Percentiles rank a stretch among this genome's conserved stretches.
These are phyloP conservation scores for Chydorus sphaericus DNA, from an alignment of 2,888 invertebrate species.

Conservation along the genomic window DNA sequence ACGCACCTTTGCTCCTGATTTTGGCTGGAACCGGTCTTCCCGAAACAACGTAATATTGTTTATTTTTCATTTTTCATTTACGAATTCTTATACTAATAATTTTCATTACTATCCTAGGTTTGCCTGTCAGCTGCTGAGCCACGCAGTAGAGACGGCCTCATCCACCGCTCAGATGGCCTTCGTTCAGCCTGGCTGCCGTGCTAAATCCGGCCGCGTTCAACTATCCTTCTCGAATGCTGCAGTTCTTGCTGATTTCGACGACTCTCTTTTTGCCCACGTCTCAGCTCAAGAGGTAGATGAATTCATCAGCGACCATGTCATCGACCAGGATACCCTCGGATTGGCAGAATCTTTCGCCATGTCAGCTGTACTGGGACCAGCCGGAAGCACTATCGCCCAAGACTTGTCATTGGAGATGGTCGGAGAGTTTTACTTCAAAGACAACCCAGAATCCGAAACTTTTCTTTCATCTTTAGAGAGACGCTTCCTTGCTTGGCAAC, in stretches of 20 bases:
- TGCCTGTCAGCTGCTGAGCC: background rate
- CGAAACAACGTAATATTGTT: no score
- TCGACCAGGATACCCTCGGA: background rate
- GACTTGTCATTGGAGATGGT: background rate
- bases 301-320: slow-evolving; percentile 2
- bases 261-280: background rate
- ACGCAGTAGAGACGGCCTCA: background rate
- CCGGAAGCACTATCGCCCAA: slow-evolving; percentile 4
- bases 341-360: background rate
- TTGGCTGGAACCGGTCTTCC: background rate
- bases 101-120: no score
- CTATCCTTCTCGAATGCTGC: background rate
- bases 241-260: slow-evolving; percentile 4
- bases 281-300: background rate
- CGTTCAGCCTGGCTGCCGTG: background rate
- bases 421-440: background rate
- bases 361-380: background rate
- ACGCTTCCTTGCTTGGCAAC: background rate
- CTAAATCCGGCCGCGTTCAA: background rate
- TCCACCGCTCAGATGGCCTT: background rate
- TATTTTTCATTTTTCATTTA: no score
- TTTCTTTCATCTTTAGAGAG: background rate
- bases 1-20: background rate
- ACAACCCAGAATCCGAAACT: background rate
- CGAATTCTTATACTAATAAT: no score